Conservation (phyloP, 2,888 invertebrate species). For the Atethmia centrago region DNA sequence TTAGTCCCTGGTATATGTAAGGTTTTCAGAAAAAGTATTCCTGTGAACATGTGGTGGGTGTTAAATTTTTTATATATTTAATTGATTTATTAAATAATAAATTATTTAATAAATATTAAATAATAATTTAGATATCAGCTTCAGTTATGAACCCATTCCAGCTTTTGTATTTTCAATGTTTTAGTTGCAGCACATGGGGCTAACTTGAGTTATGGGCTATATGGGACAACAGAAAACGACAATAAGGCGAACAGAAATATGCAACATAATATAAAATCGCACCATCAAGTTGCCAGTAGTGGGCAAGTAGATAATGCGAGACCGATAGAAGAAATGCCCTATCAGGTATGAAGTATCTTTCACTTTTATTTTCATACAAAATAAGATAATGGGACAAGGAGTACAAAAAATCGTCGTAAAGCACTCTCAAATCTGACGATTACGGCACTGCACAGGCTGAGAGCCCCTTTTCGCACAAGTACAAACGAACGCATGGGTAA, state of each 20-base stretch:
- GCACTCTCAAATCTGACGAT: neutral
- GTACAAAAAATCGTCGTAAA: neutral
- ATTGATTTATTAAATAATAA: neutral
- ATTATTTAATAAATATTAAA: too few species aligned
- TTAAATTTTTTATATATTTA: neutral
- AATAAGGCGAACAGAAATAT: slow-evolving; percentile 83
- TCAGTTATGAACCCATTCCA: slow-evolving; percentile 1
- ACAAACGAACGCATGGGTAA: neutral
- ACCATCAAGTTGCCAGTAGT: slow-evolving; percentile 87
- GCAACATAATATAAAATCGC: slow-evolving; percentile 87
- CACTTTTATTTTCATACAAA: slow-evolving; percentile 3
- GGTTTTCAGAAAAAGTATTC: slow-evolving; percentile 32
- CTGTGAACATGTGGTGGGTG: slow-evolving; percentile 31
- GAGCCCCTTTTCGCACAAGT: neutral
- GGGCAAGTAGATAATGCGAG: slow-evolving; percentile 83
- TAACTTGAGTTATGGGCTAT: slow-evolving; percentile 91
- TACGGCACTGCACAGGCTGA: neutral
- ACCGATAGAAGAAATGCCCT: slow-evolving; percentile 91
- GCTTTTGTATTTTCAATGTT: slow-evolving; percentile 67
- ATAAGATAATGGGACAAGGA: neutral
- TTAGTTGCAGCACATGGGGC: slow-evolving; percentile 90
- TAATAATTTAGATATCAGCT: neutral
- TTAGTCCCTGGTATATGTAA: neutral
- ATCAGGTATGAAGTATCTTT: slow-evolving; percentile 85
- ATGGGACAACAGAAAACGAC: slow-evolving; percentile 86